Evolutionary conservation across 1,140 invertebrate species (phyloP), one percentile per base, ranked within the genome.

Genomic region (Octopus sinensis): DNA sequence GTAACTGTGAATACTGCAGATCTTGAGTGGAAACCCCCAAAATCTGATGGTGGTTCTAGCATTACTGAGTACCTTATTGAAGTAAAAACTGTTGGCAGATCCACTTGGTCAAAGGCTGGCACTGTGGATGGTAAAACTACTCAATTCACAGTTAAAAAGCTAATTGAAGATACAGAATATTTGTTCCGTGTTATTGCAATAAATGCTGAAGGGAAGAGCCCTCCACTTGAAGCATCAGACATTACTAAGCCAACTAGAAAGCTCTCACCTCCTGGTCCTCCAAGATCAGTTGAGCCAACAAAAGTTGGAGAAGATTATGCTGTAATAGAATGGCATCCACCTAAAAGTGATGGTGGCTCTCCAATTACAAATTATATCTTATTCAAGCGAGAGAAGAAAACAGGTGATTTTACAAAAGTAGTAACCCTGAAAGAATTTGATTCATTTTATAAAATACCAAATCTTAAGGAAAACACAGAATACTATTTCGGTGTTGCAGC

Each of bases 131-230:
- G 79, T 3, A 81, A 95, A 96, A 90, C 85, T 9, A 79, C 86
- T 75, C 84, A 80, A 10, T 85, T 84, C 68, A 81, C 52, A 12
- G 84, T 85, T 17, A 53, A 54, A 5, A 87, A 86, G 80, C 92
- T 98, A 5, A 62, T 86, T 9, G 87, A 89, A 54, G 96, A 96
- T 75, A 93, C 93, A 85, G 94, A 96, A 30, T 99, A 99, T 90
- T 96, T 99, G 84, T 99, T 99, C 93, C 93, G 97, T 81, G 97
- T 99, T 4, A 95, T 96, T 92, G 97, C 97, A 82, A 97, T 99
- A 90, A 99, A 99, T 92, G 95, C 96, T 87, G 97, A 98, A 88
- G 98, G 97, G 77, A 94, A 95, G 79, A 97, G 96, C 17, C 96
- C 98, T 85, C 96, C 97, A 17, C 96, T 96, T 12, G 82, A 87